A percentile compares a stretch with the other conserved stretches of the same genome.
Evolutionary conservation across 2,113 vertebrate genomes (phyloP).

Genomic region (Corvus moneduloides): DNA sequence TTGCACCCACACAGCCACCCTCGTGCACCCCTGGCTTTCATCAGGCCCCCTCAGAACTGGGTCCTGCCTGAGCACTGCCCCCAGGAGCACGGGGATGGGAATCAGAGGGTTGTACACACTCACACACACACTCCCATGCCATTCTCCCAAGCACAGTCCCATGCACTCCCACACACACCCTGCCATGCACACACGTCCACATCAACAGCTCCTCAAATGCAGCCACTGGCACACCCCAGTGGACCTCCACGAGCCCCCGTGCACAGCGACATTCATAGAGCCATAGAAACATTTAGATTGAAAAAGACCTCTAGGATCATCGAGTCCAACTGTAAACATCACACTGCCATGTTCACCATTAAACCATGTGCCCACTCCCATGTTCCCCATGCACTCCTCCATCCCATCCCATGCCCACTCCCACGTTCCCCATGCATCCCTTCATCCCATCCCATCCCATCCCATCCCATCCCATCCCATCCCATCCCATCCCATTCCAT

Average conservation of each 20-base stretch:
- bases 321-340: not conserved
- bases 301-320: not conserved
- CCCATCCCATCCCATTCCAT: too few relatives aligned
- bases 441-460: too few relatives aligned
- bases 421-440: too few relatives aligned
- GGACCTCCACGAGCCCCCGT: not conserved
- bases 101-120: accelerated
- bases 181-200: accelerated
- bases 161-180: accelerated
- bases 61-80: not conserved
- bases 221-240: not conserved
- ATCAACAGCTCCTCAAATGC: not conserved
- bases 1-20: not conserved
- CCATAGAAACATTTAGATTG: not conserved
- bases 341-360: not conserved
- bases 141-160: not conserved
- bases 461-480: too few relatives aligned
- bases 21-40: not conserved
- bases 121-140: accelerated
- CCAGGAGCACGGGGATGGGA: not conserved
- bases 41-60: not conserved
- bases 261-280: not conserved
- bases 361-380: not conserved
- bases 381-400: accelerated
- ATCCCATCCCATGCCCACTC: not conserved